These are phyloP conservation scores for Thecocarcelia acutangulata DNA, from an alignment of 2,888 invertebrate genomes.

Conservation along the genomic window DNA sequence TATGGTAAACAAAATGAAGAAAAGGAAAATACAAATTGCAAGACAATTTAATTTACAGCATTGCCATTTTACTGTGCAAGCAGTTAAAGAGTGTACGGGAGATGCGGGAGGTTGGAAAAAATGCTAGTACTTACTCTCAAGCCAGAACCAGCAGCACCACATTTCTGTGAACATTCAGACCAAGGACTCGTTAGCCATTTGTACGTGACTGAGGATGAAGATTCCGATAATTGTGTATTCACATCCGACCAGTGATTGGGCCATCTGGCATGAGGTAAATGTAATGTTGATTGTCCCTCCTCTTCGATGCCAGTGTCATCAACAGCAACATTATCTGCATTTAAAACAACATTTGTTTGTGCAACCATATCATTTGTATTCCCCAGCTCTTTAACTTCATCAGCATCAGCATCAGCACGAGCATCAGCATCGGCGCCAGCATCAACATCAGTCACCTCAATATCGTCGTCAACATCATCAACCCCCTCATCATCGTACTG, in stretches of 20 bases:
- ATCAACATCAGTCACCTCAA: not conserved
- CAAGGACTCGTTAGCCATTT: slow-evolving; percentile 92
- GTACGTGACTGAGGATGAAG: slow-evolving; percentile 82
- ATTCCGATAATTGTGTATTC: slow-evolving; percentile 63
- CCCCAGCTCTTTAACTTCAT: slow-evolving; percentile 20
- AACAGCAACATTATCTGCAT: slow-evolving; percentile 39
- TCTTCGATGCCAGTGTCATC: slow-evolving; percentile 17
- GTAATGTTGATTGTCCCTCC: slow-evolving; percentile 69
- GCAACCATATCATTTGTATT: slow-evolving; percentile 58
- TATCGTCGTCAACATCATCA: slow-evolving; percentile 24
- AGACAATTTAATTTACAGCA: slow-evolving; percentile 27
- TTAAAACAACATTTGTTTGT: slow-evolving; percentile 36
- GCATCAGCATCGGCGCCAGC: not conserved
- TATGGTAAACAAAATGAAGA: slow-evolving; percentile 44
- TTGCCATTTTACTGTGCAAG: not conserved
- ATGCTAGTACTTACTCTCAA: slow-evolving; percentile 76
- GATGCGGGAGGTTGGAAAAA: not conserved
- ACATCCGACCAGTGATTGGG: slow-evolving; percentile 72
- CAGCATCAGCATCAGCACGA: slow-evolving; percentile 26
- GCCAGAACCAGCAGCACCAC: slow-evolving; percentile 87
- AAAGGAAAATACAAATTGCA: slow-evolving; percentile 27
- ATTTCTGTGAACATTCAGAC: slow-evolving; percentile 92
- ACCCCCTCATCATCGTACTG: slow-evolving; percentile 6
- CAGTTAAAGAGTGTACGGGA: not conserved
- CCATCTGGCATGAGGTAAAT: slow-evolving; percentile 77